A percentile compares a stretch with the other conserved stretches of the same genome.
Conservation (phyloP, 2,888 invertebrate species). For the Schrankia costaestrigalis region DNA sequence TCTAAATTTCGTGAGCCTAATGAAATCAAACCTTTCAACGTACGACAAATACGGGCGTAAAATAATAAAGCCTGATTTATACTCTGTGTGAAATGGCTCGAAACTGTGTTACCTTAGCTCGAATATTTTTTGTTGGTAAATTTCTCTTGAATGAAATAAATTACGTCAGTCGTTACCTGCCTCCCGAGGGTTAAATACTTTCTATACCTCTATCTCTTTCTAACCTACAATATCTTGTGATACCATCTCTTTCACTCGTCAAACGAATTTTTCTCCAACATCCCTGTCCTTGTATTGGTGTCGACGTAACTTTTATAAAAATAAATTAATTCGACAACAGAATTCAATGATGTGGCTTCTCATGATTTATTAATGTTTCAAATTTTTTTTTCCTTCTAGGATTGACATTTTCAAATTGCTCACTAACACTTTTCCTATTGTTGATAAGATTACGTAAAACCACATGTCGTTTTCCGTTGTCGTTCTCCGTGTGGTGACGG, state of each 20-base stretch:
- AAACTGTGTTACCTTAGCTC: conserved; percentile 12
- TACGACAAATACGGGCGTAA: conserved; percentile 12
- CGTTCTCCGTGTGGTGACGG: too few species aligned
- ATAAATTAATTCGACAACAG: conserved; percentile 8
- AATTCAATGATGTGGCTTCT: conserved; percentile 12
- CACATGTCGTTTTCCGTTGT: too few species aligned
- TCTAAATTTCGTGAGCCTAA: conserved; percentile 13
- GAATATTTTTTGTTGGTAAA: conserved; percentile 26
- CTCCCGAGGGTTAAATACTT: conserved; percentile 18
- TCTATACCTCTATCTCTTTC: conserved; percentile 13
- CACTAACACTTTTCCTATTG: too few species aligned
- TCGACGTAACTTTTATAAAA: conserved; percentile 7
- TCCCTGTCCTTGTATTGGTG: conserved; percentile 5
- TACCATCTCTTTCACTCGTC: conserved; percentile 9
- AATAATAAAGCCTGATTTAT: conserved; percentile 16
- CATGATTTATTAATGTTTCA: conserved; percentile 16
- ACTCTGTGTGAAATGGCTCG: conserved; percentile 19
- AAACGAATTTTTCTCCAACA: conserved; percentile 6
- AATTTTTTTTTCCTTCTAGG: too few species aligned
- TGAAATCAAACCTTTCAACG: conserved; percentile 25
- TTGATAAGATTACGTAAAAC: too few species aligned
- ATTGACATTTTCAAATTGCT: too few species aligned
- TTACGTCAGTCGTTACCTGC: conserved; percentile 25
- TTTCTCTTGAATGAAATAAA: conserved; percentile 28
- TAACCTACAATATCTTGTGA: conserved; percentile 4